A percentile compares a stretch with the other conserved stretches of the same genome.
phyloP scores from a whole-genome alignment of 37 sponge, comb jelly and placozoan genomes.

The Chondrosia reniformis region DNA sequence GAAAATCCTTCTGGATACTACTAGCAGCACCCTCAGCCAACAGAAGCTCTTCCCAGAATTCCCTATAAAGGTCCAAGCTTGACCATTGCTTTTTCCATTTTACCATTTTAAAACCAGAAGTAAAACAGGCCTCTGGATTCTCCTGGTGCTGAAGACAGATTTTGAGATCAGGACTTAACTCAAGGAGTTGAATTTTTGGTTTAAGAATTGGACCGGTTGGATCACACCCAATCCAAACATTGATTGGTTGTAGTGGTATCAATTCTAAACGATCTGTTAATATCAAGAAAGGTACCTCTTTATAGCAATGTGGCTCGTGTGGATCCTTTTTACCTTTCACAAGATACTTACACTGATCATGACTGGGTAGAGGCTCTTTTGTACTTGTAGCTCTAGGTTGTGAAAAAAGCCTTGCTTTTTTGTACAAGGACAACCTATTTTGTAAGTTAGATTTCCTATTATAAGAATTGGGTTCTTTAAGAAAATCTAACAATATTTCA shows the following conservation, averaged over 20 bases:
- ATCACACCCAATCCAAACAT: slow-evolving; percentile 47
- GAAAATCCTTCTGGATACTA: slow-evolving; percentile 30
- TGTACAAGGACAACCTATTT: too few species aligned
- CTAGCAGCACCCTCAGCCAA: slow-evolving; percentile 58
- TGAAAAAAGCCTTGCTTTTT: too few species aligned
- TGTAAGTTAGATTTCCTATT: too few species aligned
- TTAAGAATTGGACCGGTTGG: slow-evolving; percentile 21
- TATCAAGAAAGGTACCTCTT: neutral
- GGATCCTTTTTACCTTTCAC: too few species aligned
- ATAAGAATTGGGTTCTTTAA: too few species aligned
- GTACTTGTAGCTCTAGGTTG: too few species aligned
- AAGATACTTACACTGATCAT: too few species aligned
- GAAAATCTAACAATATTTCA: too few species aligned
- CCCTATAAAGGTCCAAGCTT: slow-evolving; percentile 34
- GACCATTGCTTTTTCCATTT: slow-evolving; percentile 30
- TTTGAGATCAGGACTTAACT: slow-evolving; percentile 36
- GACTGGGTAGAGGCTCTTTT: too few species aligned
- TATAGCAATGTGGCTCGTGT: neutral
- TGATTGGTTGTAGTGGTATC: slow-evolving; percentile 10
- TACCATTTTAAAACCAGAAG: slow-evolving; percentile 13
- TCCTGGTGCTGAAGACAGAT: slow-evolving; percentile 68
- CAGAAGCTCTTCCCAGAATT: slow-evolving; percentile 50
- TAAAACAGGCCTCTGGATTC: slow-evolving; percentile 61
- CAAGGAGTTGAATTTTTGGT: slow-evolving; percentile 50
- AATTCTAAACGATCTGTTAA: neutral